These are phyloP conservation scores for Sesia bembeciformis DNA, from an alignment of 2,888 invertebrate genomes.

Conservation along the genomic window DNA sequence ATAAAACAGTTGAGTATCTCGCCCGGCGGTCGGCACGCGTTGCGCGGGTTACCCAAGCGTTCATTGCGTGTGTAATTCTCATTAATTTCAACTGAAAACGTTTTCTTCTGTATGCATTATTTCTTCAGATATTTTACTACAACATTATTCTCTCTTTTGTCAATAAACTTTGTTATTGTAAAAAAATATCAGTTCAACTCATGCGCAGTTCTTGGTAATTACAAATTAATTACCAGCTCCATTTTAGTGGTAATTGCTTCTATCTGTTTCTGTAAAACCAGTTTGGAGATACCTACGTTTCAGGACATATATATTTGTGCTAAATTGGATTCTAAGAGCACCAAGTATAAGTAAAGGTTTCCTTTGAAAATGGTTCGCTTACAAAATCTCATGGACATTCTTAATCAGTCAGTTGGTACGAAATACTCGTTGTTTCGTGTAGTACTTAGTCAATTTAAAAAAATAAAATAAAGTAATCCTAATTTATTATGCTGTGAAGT, in stretches of 20 bases:
- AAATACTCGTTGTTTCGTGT: slow-evolving; percentile 24
- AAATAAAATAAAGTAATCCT: not conserved
- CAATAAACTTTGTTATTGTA: too few relatives aligned
- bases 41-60: slow-evolving; percentile 26
- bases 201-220: slow-evolving; percentile 1
- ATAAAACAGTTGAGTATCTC: slow-evolving; percentile 66
- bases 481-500: too few relatives aligned
- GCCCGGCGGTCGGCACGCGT: slow-evolving; percentile 49
- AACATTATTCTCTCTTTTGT: too few relatives aligned
- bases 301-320: slow-evolving; percentile 24
- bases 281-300: slow-evolving; percentile 42
- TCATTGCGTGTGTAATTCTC: slow-evolving; percentile 24
- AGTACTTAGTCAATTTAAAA: not conserved
- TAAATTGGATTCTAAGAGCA: slow-evolving; percentile 25
- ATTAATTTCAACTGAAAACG: not conserved
- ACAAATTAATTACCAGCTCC: slow-evolving; percentile 25
- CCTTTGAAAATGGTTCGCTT: slow-evolving; percentile 13
- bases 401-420: slow-evolving; percentile 45
- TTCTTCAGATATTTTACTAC: too few relatives aligned
- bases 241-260: slow-evolving; percentile 43
- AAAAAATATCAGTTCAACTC: too few relatives aligned
- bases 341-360: slow-evolving; percentile 29
- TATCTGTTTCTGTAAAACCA: slow-evolving; percentile 49
- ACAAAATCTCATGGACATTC: slow-evolving; percentile 12
- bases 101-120: not conserved